A percentile compares a stretch with the other conserved stretches of the same genome.
Evolutionary conservation across 1,140 invertebrate species (phyloP).

Genomic region (Pygmarrhopalites habei): DNA sequence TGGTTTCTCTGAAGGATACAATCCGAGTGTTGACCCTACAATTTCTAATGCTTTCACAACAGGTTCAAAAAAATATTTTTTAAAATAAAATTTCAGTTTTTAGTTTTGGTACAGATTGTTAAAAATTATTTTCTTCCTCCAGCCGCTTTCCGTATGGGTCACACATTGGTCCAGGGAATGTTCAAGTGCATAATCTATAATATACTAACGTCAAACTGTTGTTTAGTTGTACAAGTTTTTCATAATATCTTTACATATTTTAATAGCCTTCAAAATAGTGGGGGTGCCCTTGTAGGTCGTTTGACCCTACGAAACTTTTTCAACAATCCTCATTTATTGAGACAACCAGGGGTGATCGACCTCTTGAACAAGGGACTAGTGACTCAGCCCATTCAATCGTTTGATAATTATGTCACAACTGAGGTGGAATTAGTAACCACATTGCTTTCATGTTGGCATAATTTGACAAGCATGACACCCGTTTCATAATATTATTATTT

Average conservation of each 20-base stretch:
- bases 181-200: conserved; percentile 52
- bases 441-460: no score
- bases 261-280: conserved; percentile 24
- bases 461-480: no score
- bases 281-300: conserved; percentile 5
- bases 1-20: conserved; percentile 73
- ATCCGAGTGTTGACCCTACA: conserved; percentile 65
- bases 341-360: conserved; percentile 29
- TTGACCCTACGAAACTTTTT: conserved; percentile 32
- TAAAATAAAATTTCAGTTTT: no score
- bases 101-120: no score
- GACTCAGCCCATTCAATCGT: conserved; percentile 34
- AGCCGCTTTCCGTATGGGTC: conserved; percentile 78
- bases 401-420: conserved; percentile 34
- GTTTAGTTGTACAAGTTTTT: no score
- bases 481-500: no score
- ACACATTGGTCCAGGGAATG: conserved; percentile 69
- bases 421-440: conserved; percentile 14
- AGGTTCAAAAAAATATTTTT: no score
- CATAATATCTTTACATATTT: no score
- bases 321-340: conserved; percentile 33
- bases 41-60: conserved; percentile 77
- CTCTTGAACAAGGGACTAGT: conserved; percentile 30
- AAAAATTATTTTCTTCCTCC: no score
- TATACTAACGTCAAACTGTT: no score